These are phyloP conservation scores for Chironomus riparius DNA, from an alignment of 2,888 invertebrate genomes.

Conservation along the genomic window DNA sequence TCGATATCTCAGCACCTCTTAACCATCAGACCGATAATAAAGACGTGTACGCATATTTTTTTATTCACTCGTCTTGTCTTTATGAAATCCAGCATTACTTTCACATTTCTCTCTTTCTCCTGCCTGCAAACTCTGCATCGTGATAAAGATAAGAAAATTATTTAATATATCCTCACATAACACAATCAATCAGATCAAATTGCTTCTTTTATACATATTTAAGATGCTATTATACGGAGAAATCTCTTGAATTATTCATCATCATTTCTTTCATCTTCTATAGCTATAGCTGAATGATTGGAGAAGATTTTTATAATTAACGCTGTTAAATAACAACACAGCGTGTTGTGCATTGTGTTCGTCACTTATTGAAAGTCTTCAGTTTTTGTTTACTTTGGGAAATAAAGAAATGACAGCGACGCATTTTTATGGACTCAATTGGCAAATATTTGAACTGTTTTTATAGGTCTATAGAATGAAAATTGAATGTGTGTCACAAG, in stretches of 20 bases:
- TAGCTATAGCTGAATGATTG: too few species aligned
- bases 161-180: conserved; percentile 3
- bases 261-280: neutral
- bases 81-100: neutral
- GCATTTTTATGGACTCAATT: too few species aligned
- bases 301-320: too few species aligned
- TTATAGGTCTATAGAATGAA: neutral
- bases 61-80: neutral
- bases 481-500: neutral
- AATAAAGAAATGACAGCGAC: too few species aligned
- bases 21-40: conserved; percentile 1
- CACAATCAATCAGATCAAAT: conserved; percentile 5
- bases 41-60: neutral
- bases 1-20: neutral
- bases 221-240: neutral
- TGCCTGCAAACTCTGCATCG: neutral
- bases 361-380: too few species aligned
- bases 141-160: neutral
- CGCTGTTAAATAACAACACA: too few species aligned
- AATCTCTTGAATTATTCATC: conserved; percentile 20
- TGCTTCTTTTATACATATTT: neutral
- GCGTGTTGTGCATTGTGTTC: too few species aligned
- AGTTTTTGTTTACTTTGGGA: too few species aligned
- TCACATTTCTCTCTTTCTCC: neutral
- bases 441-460: too few species aligned